These are phyloP conservation scores for Suillia variegata DNA, from an alignment of 2,888 invertebrate genomes.

Conservation along the genomic window DNA sequence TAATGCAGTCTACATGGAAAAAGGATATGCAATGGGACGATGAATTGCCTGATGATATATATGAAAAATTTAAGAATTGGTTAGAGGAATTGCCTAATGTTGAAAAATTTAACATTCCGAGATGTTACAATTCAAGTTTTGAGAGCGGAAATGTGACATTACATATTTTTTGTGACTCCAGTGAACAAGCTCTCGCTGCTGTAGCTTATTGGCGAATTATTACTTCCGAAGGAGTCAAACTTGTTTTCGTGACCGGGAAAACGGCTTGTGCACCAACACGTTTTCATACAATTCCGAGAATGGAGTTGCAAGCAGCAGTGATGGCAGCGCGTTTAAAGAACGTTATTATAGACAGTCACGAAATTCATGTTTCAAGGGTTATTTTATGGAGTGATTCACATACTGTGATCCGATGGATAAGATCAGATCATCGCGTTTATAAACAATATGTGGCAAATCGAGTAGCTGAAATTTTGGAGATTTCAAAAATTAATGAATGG, in stretches of 20 bases:
- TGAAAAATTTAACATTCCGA: too few relatives aligned
- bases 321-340: slow-evolving; percentile 10
- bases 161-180: neutral
- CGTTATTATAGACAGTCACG: neutral
- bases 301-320: slow-evolving; percentile 12
- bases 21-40: neutral
- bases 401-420: slow-evolving; percentile 16
- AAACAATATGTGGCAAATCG: slow-evolving; percentile 18
- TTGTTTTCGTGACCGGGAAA: neutral
- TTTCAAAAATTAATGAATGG: slow-evolving; percentile 27
- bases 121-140: too few relatives aligned
- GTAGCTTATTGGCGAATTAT: neutral
- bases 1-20: neutral
- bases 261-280: neutral
- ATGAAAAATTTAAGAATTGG: too few relatives aligned
- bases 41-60: too few relatives aligned
- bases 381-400: slow-evolving; percentile 20
- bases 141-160: too few relatives aligned
- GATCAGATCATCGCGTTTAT: slow-evolving; percentile 7
- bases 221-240: neutral
- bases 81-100: too few relatives aligned
- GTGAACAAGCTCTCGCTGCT: neutral
- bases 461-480: slow-evolving; percentile 29
- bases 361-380: neutral
- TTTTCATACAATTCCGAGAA: slow-evolving; percentile 5